Evolutionary conservation across 2,888 invertebrate genomes (phyloP), one percentile per base, ranked within the genome.

Genomic region (Eilema caniola): DNA sequence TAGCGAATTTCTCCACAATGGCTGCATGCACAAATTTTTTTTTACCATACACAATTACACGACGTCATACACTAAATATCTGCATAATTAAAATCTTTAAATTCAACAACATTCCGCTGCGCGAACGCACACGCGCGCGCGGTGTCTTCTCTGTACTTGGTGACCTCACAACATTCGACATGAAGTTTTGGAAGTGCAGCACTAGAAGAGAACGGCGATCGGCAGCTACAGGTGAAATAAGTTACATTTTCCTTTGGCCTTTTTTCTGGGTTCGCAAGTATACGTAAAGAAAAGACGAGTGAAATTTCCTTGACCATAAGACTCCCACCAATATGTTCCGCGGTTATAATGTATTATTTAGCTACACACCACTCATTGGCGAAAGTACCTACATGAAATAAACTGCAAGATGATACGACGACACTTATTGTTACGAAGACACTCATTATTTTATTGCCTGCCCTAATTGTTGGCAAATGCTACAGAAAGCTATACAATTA

Each of bases 111-210:
- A n/a, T n/a, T n/a, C n/a, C n/a, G n/a, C n/a, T n/a, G n/a, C n/a
- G n/a, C n/a, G n/a, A n/a, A n/a, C n/a, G n/a, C n/a, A n/a, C n/a
- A n/a, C n/a, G 88, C 90, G 92, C 88, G 89, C 85, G 86, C 81
- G 83, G 86, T 86, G 86, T 82, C 88, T 89, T 88, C 88, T 88
- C 69, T 77, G 78, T 71, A 74, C 77, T 84, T 78, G 77, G 75
- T 86, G 86, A 87, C 87, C 85, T 84, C 67, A 70, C 75, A 73
- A 76, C 79, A 76, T 80, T 78, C 79, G 79, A 78, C 70, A 95
- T 95, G 95, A 95, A 94, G 86, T 94, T 95, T 89, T 95, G 94
- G 95, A 94, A 92, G 89, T 95, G 95, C 81, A 88, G 86, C 75
- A 85, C 88, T 66, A 94, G 91, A 83, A 87, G 87, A 66, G 88